These are phyloP conservation scores for Eira barbara DNA, from an alignment of 2,113 vertebrate genomes.

Conservation along the genomic window DNA sequence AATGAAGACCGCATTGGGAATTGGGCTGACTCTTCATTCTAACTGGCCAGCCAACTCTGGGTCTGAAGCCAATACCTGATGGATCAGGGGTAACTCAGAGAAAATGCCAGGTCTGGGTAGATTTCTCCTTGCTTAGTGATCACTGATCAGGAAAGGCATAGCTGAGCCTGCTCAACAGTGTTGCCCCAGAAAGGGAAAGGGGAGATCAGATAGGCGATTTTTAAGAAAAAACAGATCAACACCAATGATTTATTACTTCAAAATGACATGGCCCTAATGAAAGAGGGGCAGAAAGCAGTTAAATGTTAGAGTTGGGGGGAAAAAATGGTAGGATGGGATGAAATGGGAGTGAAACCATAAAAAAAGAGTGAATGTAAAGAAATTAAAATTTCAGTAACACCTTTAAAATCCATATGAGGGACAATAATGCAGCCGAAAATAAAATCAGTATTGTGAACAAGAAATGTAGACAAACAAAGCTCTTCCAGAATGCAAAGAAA, in stretches of 20 bases:
- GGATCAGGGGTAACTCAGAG: neutral
- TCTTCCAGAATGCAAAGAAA: neutral
- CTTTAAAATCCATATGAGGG: neutral
- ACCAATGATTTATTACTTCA: neutral
- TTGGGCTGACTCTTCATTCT: neutral
- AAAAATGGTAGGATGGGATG: neutral
- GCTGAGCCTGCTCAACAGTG: neutral
- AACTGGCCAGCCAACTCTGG: neutral
- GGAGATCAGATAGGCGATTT: neutral
- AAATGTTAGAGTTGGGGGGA: neutral
- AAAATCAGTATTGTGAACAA: neutral
- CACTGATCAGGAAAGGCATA: neutral
- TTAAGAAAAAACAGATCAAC: neutral
- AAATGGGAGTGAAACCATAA: neutral
- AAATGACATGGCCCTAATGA: neutral
- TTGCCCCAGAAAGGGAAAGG: neutral
- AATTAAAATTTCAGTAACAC: neutral
- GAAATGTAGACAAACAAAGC: neutral
- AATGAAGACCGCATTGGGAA: neutral
- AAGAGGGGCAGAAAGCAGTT: neutral
- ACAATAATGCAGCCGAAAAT: neutral
- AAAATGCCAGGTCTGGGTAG: neutral
- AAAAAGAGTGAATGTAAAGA: neutral
- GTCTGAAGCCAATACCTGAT: neutral
- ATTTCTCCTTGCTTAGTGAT: neutral